Evolutionary conservation across 2,113 vertebrate genomes (phyloP), one percentile per base, ranked within the genome.

Genomic region (Oplegnathus fasciatus): DNA sequence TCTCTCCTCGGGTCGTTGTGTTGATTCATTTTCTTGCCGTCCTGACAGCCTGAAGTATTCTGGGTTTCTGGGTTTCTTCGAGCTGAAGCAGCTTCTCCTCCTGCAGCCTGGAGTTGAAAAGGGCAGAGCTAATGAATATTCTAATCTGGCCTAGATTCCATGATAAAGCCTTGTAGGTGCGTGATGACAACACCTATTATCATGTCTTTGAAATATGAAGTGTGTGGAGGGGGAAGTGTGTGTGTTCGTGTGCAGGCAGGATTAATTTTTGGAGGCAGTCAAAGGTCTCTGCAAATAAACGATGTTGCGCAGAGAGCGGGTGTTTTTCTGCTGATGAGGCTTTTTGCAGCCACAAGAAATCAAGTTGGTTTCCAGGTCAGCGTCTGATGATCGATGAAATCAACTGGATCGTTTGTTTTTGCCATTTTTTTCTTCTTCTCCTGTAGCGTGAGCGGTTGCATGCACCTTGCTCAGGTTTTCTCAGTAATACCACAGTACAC

Each of bases 91-190:
- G 46, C 64, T 20, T 22, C 64, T 79, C 57, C 34, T 86, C 42
- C 73, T 46, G 73, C 83, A 73, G 46, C 82, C 46, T 32, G 57
- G 54, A 75, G 88, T 80, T 83, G 70, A 83, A 91, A 88, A 89
- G 78, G 83, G 68, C 86, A 81, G 57, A 62, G 52, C 73, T 75
- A 62, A 91, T 91, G 86, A 90, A 89, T 91, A 88, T 89, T 87
- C 72, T 72, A 70, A 83, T 88, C 76, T 89, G 91, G 82, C 89
- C 91, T 78, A 88, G 89, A 92, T 86, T 85, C 84, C 20, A 1
- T 50, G 85, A 76, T 86, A 28, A 71, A 84, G 48, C 57, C 73
- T 42, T 2, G 58, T 80, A 71, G 79, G 52, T 67, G 72, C 48
- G 28, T 17, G 65, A 80, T 69, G 80, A 89, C 64, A 13, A 8